phyloP scores from a whole-genome alignment of 1,140 invertebrate genomes.

The Scaptomyza montana region DNA sequence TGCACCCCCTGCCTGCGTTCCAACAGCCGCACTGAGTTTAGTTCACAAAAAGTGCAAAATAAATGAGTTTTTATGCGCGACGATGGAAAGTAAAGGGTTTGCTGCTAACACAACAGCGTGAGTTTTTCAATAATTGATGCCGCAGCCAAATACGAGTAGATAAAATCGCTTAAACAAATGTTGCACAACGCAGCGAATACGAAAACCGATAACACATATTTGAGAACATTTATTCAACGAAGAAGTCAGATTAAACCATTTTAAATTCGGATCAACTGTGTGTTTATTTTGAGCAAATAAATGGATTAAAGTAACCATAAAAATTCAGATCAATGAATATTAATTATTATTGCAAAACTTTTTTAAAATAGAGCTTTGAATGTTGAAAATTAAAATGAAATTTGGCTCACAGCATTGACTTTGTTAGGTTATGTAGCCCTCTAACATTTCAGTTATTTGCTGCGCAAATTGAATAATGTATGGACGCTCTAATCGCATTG shows the following conservation, averaged over 20 bases:
- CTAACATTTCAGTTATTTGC: conserved; percentile 30
- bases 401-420: conserved; percentile 1
- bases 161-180: conserved; percentile 57
- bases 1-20: neutral
- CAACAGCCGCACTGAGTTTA: neutral
- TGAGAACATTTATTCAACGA: conserved; percentile 2
- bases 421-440: conserved; percentile 28
- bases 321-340: neutral
- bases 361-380: neutral
- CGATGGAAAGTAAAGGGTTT: neutral
- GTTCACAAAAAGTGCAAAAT: conserved; percentile 27
- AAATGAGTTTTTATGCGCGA: conserved; percentile 8
- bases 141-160: conserved; percentile 25
- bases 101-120: neutral
- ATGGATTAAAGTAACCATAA: neutral
- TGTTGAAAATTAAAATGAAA: neutral
- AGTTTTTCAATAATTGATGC: conserved; percentile 37
- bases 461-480: conserved; percentile 68
- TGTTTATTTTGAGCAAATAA: neutral
- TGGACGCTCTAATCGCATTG: conserved; percentile 47
- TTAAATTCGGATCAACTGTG: conserved; percentile 1
- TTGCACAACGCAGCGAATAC: conserved; percentile 24
- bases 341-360: neutral
- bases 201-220: conserved; percentile 53
- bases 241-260: conserved; percentile 8